phyloP scores from a whole-genome alignment of 2,888 invertebrate species.

The Amaurobius ferox region DNA sequence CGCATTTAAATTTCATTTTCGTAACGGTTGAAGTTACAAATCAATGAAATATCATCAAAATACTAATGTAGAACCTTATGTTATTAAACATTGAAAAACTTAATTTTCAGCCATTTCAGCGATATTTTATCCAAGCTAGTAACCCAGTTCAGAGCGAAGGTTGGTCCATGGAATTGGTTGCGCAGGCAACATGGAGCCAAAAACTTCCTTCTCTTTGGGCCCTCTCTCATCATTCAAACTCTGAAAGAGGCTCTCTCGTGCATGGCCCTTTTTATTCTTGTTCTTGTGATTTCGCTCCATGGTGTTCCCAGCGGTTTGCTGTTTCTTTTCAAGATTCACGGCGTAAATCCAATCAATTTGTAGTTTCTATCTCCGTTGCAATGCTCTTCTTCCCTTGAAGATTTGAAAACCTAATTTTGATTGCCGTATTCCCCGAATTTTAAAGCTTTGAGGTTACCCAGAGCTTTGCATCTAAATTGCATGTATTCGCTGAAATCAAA shows the following conservation, averaged over 20 bases:
- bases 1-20: no score
- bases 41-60: no score
- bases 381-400: no score
- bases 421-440: no score
- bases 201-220: constrained; percentile 19
- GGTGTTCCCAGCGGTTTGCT: not conserved
- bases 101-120: not conserved
- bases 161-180: constrained; percentile 14
- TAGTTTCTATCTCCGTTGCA: no score
- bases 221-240: constrained; percentile 32
- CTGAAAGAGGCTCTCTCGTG: not conserved
- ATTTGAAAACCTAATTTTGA: not conserved
- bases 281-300: not conserved
- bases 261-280: constrained; percentile 8
- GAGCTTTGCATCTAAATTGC: no score
- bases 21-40: no score
- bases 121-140: not conserved
- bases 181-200: constrained; percentile 29
- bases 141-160: not conserved
- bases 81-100: no score
- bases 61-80: no score
- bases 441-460: no score
- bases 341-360: not conserved
- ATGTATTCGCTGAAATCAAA: no score
- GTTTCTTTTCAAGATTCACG: not conserved